phyloP scores from a whole-genome alignment of 2,113 vertebrate species.

The Corythaeola cristata region DNA sequence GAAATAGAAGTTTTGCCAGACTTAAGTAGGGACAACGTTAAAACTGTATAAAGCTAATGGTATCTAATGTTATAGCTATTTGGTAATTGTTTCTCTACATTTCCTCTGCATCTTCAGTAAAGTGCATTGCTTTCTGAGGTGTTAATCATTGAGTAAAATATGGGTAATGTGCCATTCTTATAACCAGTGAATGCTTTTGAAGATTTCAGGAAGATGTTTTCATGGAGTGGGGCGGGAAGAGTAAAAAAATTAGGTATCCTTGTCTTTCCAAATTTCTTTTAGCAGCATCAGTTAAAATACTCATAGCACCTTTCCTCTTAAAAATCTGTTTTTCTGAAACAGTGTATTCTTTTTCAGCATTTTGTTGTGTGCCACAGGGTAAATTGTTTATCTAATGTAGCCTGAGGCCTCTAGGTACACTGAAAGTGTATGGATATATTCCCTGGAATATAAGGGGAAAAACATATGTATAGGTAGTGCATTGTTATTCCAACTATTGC shows the following conservation, averaged over 20 bases:
- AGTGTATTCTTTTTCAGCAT: background rate
- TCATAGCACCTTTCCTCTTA: background rate
- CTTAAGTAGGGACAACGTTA: background rate
- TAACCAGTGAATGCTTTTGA: background rate
- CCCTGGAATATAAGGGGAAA: background rate
- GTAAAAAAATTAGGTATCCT: background rate
- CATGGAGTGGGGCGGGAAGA: no score
- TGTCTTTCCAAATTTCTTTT: background rate
- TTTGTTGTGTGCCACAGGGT: background rate
- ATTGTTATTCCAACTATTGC: background rate
- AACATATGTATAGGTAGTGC: background rate
- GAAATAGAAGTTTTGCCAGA: background rate
- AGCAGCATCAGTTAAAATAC: background rate
- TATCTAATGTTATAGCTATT: background rate
- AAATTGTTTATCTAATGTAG: constrained; percentile 26
- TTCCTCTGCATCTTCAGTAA: background rate
- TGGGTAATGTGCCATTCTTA: background rate
- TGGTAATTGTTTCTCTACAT: background rate
- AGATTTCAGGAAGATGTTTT: background rate
- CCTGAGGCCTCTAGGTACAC: background rate
- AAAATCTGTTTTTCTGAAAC: background rate
- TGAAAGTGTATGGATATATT: background rate
- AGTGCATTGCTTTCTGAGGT: background rate
- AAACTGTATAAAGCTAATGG: background rate
- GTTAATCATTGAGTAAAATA: background rate